Evolutionary conservation across 2,113 vertebrate genomes (phyloP).

Genomic region (Scolopax mira): DNA sequence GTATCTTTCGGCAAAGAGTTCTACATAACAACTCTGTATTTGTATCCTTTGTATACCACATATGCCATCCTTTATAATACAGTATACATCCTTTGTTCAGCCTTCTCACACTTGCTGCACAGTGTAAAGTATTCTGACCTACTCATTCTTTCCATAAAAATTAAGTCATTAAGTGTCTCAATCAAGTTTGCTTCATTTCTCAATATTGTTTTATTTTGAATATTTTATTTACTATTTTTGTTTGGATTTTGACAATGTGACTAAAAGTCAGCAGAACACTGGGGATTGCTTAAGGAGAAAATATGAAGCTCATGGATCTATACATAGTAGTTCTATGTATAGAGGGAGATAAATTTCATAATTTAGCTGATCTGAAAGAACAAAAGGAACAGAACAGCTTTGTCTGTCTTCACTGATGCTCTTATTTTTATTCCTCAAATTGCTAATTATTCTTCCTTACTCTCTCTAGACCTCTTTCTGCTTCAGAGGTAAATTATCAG

Average conservation of each 20-base stretch:
- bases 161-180: neutral
- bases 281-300: neutral
- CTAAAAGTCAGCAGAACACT: neutral
- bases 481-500: neutral
- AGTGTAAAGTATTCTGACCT: neutral
- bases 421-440: neutral
- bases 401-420: neutral
- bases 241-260: neutral
- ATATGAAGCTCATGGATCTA: neutral
- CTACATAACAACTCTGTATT: neutral
- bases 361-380: neutral
- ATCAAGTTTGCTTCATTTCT: neutral
- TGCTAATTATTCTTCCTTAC: neutral
- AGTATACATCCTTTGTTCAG: neutral
- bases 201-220: neutral
- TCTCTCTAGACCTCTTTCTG: neutral
- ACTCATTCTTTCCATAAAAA: neutral
- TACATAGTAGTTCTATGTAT: neutral
- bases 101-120: neutral
- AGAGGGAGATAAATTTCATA: neutral
- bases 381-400: neutral
- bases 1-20: neutral
- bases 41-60: neutral
- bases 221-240: neutral
- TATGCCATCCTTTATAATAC: neutral